Percentiles rank a stretch among this genome's conserved stretches.
phyloP scores from a whole-genome alignment of 2,113 vertebrate species.

The Corythornis madagascariensis region DNA sequence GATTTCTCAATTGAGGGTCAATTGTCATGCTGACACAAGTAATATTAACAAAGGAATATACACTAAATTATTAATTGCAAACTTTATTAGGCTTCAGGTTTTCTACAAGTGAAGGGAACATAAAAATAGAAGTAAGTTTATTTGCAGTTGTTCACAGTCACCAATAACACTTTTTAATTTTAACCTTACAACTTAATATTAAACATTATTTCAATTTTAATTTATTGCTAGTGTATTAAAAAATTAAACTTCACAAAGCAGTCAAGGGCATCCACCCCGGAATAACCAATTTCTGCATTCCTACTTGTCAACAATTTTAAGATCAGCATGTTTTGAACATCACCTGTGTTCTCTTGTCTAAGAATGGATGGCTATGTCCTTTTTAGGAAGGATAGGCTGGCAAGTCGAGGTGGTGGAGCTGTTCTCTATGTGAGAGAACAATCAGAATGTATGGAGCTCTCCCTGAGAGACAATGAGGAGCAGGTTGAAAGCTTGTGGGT shows the following conservation, averaged over 20 bases:
- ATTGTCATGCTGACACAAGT: background rate
- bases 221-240: background rate
- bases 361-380: background rate
- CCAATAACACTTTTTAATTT: background rate
- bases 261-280: background rate
- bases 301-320: background rate
- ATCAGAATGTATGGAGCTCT: no score
- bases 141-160: background rate
- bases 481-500: no score
- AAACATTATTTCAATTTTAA: background rate
- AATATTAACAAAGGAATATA: background rate
- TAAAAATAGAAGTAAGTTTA: background rate
- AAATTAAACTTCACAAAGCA: background rate
- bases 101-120: background rate
- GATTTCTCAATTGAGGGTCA: background rate
- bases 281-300: background rate
- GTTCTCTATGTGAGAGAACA: no score
- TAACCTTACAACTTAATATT: background rate
- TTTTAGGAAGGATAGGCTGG: no score
- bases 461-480: no score
- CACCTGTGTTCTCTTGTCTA: fast-evolving
- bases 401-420: no score
- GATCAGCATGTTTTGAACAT: background rate
- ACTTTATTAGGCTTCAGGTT: background rate
- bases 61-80: background rate